Base-by-base conservation (phyloP, 2,888 invertebrate genomes). In the Polyommatus iphigenia region DNA sequence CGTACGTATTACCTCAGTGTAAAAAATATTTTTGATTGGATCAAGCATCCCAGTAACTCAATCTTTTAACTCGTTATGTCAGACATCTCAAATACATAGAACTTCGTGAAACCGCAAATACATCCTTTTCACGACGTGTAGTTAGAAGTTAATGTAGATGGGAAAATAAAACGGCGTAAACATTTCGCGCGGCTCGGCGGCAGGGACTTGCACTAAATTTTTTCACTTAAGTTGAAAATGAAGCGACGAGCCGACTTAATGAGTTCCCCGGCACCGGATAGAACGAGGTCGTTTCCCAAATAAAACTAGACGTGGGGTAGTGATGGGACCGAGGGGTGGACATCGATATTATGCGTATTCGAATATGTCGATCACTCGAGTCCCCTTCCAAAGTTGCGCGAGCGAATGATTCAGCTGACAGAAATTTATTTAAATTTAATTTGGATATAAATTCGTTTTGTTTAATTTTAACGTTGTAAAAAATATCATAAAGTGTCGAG, bases 171-270 rank as follows among this genome's bases (percentile, higher is more conserved):
- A 75, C 54, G 24, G 75, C 71, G 71, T 57, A 62, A 77, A 80
- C 77, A 79, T 76, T 77, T 77, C 76, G 72, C 77, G 76, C 78
- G 71, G 76, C 77, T 78, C 77, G 29, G 54, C 54, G 54, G 54
- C 79, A 77, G 80, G 62, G 80, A 81, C 80, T 80, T 78, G 78
- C 78, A 78, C 79, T 79, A 82, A 81, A 79, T 82, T 82, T 82
- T 84, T 83, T 80, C 80, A 81, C 78, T 81, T 80, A 78, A 81
- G 80, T 81, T 79, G 79, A 81, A 83, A 83, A 82, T 83, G 81
- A 83, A 83, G 82, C 79, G 78, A 80, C 80, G 79, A 78, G 80
- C 81, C 80, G 78, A 79, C 80, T 83, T 83, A 84, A 84, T 83
- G 83, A 84, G 82, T 82, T 81, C 80, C 75, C 76, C 72, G 78